phyloP scores from a whole-genome alignment of 2,888 invertebrate genomes.

The Lycia hirtaria region DNA sequence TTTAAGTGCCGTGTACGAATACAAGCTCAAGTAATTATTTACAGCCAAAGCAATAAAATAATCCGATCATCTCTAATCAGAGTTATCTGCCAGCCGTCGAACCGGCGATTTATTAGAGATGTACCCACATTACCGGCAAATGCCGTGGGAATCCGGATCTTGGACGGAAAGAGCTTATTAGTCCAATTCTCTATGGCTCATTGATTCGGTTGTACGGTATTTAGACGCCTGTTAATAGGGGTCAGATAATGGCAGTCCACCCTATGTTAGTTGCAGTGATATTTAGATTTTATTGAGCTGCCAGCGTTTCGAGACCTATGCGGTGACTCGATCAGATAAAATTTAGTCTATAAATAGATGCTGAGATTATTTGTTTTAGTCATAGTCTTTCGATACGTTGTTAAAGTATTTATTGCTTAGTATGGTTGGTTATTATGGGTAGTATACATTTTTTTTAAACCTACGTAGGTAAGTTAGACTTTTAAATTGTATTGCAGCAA shows the following conservation, averaged over 20 bases:
- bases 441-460: too few relatives aligned
- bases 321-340: background rate
- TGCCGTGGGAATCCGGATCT: slow-evolving; percentile 41
- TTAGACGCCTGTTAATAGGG: slow-evolving; percentile 10
- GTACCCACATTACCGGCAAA: slow-evolving; percentile 19
- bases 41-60: slow-evolving; percentile 42
- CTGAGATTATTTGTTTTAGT: background rate
- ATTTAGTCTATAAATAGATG: background rate
- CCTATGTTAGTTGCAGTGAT: background rate
- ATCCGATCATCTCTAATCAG: slow-evolving; percentile 46
- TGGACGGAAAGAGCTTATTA: slow-evolving; percentile 36
- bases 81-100: slow-evolving; percentile 30
- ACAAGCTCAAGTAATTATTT: slow-evolving; percentile 36
- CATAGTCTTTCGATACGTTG: background rate
- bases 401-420: background rate
- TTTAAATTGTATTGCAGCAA: too few relatives aligned
- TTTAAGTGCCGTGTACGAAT: slow-evolving; percentile 18
- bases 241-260: background rate
- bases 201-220: slow-evolving; percentile 16
- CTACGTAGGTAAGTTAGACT: too few relatives aligned
- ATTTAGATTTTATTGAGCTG: background rate
- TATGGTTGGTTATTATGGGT: too few relatives aligned
- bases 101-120: slow-evolving; percentile 33
- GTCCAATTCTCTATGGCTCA: slow-evolving; percentile 20
- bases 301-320: background rate